phyloP scores from a whole-genome alignment of 2,113 vertebrate species.

The Patagioenas fasciata region DNA sequence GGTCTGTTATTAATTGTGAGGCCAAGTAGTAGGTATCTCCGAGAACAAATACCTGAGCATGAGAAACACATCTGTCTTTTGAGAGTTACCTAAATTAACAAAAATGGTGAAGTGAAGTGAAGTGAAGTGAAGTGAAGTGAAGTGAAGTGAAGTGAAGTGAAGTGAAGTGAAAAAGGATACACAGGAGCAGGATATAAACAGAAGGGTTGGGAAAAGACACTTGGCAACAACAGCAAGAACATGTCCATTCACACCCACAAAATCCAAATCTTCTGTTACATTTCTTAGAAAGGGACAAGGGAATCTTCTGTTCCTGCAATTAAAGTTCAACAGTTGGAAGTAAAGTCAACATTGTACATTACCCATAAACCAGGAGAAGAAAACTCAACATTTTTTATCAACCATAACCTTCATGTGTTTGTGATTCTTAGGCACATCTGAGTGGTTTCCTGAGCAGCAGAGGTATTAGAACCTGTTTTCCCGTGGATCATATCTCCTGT shows the following conservation, averaged over 20 bases:
- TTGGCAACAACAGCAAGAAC: background rate
- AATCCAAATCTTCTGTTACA: background rate
- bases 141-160: too few species aligned
- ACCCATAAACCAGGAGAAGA: background rate
- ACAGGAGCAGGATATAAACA: background rate
- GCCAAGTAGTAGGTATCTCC: background rate
- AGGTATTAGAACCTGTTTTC: background rate
- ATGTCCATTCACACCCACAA: background rate
- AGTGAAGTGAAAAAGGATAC: background rate
- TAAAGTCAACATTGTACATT: background rate
- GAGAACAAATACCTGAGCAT: background rate
- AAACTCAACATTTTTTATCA: background rate
- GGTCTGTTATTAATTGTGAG: background rate
- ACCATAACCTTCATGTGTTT: background rate
- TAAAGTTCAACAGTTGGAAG: background rate
- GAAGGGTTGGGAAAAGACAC: background rate
- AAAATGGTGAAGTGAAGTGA: background rate
- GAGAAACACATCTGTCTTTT: background rate
- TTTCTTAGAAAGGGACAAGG: background rate
- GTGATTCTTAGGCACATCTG: background rate
- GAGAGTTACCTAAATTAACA: background rate
- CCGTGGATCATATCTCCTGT: background rate
- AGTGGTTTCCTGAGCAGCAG: background rate
- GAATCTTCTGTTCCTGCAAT: background rate
- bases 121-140: too few species aligned